Base-by-base conservation (phyloP, 2,888 invertebrate genomes). In the Lumbricus terrestris region DNA sequence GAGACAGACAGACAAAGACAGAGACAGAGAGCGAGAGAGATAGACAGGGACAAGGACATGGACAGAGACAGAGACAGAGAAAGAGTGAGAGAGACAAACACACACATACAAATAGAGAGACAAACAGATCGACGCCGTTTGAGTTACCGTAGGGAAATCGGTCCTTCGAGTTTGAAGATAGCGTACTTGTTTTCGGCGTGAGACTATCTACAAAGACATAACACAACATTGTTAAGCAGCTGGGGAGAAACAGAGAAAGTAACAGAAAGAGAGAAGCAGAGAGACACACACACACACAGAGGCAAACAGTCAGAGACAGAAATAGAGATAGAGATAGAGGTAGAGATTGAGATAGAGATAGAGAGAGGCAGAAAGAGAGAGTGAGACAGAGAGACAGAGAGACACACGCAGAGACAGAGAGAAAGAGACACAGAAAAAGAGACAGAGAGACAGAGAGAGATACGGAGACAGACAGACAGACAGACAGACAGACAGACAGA, bases 241-340 rank as follows among this genome's bases (percentile, higher is more conserved):
- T 15, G 20, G 89, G 82, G 29, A 85, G 88, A 85, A 23, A 85
- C 88, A 90, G 11, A 85, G 85, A 85, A 5, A 85, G 42, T 38
- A 11, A 40, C 88, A 83, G 85, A 90, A 23, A 83, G 90, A 88
- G 29, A 85, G 88, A 88, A n/a, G 42, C 88, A 88, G 38, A 85
- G 90, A 90, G 35, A 85, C 35, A 34, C 35, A 85, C 42, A 88
- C 29, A 85, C 37, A 90, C 1, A 85, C 85, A 88, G 23, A 85
- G 88, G 88, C 37, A 90, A 6, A 83, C n/a, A 40, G 83, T 20
- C 33, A 69, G 29, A 69, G 69, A 16, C 11, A 69, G 69, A 69
- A 8, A 69, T 29, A 69, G 0, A 69, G 11, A 47, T 8, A 47
- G 47, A 47, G 15, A 47, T 11, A 47, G 15, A 47, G 47, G 18